Conservation (phyloP, 2,888 invertebrate genomes). For the Melanophora roralis region DNA sequence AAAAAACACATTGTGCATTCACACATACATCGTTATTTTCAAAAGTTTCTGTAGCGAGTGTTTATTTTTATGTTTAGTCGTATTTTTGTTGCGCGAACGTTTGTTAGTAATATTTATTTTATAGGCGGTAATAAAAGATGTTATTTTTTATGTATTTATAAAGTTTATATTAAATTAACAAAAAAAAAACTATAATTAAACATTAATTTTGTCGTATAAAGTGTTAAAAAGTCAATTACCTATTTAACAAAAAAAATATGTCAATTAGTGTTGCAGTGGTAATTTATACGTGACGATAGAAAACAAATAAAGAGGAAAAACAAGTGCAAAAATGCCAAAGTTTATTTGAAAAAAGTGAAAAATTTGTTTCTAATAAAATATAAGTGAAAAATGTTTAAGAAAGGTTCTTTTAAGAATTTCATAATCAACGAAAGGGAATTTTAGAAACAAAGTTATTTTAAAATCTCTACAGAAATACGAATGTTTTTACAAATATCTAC, state of each 20-base stretch:
- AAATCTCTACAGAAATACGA: no score
- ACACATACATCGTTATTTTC: conserved; percentile 8
- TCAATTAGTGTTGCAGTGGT: conserved; percentile 22
- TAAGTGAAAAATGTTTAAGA: not conserved
- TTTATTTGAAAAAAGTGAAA: no score
- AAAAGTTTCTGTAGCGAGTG: conserved; percentile 42
- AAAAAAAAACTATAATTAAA: not conserved
- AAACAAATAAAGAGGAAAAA: not conserved
- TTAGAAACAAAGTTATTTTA: no score
- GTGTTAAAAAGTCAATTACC: conserved; percentile 49
- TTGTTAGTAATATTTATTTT: conserved; percentile 2
- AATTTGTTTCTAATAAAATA: no score
- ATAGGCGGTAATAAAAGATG: conserved; percentile 16
- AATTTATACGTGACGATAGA: no score
- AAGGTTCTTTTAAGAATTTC: conserved; percentile 18
- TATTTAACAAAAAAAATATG: conserved; percentile 23
- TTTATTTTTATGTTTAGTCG: conserved; percentile 54
- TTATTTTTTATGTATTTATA: conserved; percentile 19
- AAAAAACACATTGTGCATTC: conserved; percentile 8
- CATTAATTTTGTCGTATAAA: not conserved
- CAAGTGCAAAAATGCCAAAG: conserved; percentile 41
- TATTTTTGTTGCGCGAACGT: conserved; percentile 59
- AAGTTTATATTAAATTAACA: not conserved
- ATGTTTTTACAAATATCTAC: no score
- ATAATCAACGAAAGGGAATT: conserved; percentile 11